Evolutionary conservation across 2,888 invertebrate species (phyloP), one percentile per base, ranked within the genome.

Genomic region (Petrophora chlorosata): DNA sequence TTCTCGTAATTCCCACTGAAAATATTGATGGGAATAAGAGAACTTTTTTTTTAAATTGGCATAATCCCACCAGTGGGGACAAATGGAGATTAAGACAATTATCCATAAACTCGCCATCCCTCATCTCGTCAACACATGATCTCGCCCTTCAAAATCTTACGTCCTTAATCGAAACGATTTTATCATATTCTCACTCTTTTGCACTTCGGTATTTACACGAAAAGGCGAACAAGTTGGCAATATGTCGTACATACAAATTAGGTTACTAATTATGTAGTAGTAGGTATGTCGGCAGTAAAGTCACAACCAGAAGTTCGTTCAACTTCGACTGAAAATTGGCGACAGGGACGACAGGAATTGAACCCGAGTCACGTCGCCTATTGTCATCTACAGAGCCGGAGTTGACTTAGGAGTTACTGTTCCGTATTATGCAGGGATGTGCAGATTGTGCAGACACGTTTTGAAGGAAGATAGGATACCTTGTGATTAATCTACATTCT

Each of bases 311-410:
- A n/a, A n/a, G n/a, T n/a, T n/a, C 19, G 16, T 12, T 39, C 12
- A 23, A 10, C 14, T 7, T 12, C 9, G 16, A 30, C 19, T 25
- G 29, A 16, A 36, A 29, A 44, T 30, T 36, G 15, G 16, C 28
- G 10, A 15, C 25, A 3, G 10, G 8, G 25, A n/a, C 15, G 7
- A 19, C 10, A 4, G 19, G 10, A 5, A 29, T 30, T 5, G 3
- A 8, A 29, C 33, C 15, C 33, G 8, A 28, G 36, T 16, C 38
- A 22, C 15, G 43, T 39, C 29, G 29, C 22, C 26, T 25, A 33
- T 57, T 55, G 33, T 35, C 46, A 49, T 51, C 23, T 40, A 40
- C 53, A 49, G 46, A 46, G 39, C 41, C 41, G 40, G 17, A 53
- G 43, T 40, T 26, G 33, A 33, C 12, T 10, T 17, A 10, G 25